Evolutionary conservation across 2,797 vertebrate genomes (phyloP).

Genomic region (Periparus ater): DNA sequence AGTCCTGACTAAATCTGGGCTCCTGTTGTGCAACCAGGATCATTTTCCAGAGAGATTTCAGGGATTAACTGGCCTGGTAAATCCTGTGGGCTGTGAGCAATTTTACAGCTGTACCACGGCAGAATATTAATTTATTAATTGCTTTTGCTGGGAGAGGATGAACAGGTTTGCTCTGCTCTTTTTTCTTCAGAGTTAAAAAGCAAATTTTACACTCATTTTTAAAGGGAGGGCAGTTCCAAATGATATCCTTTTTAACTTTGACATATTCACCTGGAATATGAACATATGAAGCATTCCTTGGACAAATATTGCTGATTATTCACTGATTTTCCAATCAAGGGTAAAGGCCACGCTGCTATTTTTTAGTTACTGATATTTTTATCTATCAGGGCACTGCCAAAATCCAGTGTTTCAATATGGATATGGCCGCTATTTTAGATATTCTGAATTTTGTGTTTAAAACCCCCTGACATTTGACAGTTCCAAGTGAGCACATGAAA

Average conservation of each 20-base stretch:
- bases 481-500: neutral
- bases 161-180: neutral
- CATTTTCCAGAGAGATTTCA: neutral
- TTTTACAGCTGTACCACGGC: neutral
- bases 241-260: fast-evolving
- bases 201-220: neutral
- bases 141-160: neutral
- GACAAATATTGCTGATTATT: neutral
- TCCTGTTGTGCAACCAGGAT: neutral
- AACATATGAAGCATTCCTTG: neutral
- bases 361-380: neutral
- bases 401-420: neutral
- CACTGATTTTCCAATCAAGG: neutral
- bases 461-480: neutral
- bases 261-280: neutral
- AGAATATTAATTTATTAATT: neutral
- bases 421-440: neutral
- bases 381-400: neutral
- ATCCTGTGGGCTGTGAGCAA: neutral
- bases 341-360: neutral
- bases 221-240: neutral
- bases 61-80: neutral
- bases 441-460: neutral
- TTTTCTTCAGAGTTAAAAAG: neutral
- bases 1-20: neutral